Percentiles rank a stretch among this genome's conserved stretches.
These are phyloP conservation scores for Falco biarmicus DNA, from an alignment of 2,797 vertebrate genomes.

Conservation along the genomic window DNA sequence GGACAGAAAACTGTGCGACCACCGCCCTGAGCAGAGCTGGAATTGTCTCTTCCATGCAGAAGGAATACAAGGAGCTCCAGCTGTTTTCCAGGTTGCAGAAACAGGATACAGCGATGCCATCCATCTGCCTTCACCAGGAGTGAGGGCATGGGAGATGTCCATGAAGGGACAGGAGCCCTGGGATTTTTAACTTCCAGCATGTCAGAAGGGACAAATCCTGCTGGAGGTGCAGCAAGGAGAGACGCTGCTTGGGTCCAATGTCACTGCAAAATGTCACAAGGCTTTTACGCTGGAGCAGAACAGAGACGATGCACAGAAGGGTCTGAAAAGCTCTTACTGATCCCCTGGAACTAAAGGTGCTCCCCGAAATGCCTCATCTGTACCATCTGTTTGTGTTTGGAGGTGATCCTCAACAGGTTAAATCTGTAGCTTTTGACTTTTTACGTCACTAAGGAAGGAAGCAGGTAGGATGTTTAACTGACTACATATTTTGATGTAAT, in stretches of 20 bases:
- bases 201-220: not conserved
- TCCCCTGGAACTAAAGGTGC: not conserved
- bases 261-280: not conserved
- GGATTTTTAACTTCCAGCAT: not conserved
- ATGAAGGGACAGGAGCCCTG: not conserved
- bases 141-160: rapidly evolving
- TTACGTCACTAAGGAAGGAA: not conserved
- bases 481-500: not conserved
- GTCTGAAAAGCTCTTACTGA: not conserved
- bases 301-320: not conserved
- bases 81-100: not conserved
- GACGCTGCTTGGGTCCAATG: rapidly evolving
- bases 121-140: not conserved
- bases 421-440: not conserved
- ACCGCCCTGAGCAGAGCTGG: not conserved
- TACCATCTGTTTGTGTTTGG: not conserved
- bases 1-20: not conserved
- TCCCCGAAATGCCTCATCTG: rapidly evolving
- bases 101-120: not conserved
- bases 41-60: not conserved
- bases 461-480: not conserved
- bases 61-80: not conserved
- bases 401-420: not conserved
- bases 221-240: not conserved
- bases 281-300: not conserved